Percentiles rank a stretch among this genome's conserved stretches.
Conservation (phyloP, 2,113 vertebrate species). For the Tauraco erythrolophus region DNA sequence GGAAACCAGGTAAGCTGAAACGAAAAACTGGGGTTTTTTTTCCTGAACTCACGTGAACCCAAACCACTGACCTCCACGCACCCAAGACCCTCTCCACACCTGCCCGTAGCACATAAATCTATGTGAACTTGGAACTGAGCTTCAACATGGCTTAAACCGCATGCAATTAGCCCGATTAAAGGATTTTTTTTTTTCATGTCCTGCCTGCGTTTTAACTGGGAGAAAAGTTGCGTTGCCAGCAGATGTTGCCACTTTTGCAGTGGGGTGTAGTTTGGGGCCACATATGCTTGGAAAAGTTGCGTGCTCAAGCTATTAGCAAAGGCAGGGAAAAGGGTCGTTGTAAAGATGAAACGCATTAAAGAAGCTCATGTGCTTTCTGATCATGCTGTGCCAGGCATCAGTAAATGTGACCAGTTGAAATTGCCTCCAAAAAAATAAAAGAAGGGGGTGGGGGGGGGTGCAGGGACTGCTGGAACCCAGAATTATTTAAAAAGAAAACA, state of each 20-base stretch:
- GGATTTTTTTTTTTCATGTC: background rate
- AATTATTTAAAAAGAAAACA: constrained; percentile 14
- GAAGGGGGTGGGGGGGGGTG: background rate
- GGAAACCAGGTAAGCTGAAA: background rate
- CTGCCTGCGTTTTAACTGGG: background rate
- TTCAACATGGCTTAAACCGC: background rate
- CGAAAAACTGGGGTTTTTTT: background rate
- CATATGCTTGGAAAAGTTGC: background rate
- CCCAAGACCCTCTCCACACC: background rate
- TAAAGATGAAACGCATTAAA: constrained; percentile 19
- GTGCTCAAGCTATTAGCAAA: background rate
- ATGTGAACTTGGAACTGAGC: background rate
- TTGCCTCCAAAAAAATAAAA: background rate
- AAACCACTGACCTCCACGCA: background rate
- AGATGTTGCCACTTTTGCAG: constrained; percentile 8
- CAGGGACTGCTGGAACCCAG: background rate
- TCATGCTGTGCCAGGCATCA: background rate
- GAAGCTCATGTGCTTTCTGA: background rate
- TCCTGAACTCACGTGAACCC: background rate
- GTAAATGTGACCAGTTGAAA: constrained; percentile 2
- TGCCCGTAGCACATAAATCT: background rate
- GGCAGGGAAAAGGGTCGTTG: background rate
- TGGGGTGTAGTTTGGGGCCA: background rate
- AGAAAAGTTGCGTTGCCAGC: background rate
- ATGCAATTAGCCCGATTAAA: background rate